Base-by-base conservation (phyloP, 2,113 vertebrate species). In the Eurypyga helias region DNA sequence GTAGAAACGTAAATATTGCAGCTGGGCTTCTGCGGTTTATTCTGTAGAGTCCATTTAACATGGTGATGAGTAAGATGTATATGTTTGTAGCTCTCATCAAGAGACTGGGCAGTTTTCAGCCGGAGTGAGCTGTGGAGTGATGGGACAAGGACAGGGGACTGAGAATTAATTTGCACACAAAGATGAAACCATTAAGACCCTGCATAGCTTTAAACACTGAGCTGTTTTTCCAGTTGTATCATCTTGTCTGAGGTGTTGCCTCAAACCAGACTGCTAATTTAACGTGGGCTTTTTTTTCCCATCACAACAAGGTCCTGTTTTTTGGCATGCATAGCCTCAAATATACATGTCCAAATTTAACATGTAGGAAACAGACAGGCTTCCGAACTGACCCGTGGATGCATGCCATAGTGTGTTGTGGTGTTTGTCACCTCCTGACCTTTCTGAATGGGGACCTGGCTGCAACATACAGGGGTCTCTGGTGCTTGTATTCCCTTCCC, bases 1-100 rank as follows among this genome's bases (percentile, higher is more conserved):
- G 45, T 57, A 76, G 48, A 65, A 93, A 87, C 26, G 23, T 61
- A 93, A 96, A 83, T 92, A 92, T 82, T 92, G 31, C 77, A 95
- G 49, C 86, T 93, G 62, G 62, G 41, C 84, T 80, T 87, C 75
- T 96, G 52, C 4, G 1, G 0, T 75, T 97, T 91, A 41, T 51
- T 85, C 73, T 76, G 55, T 52, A 49, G 69, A 83, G 83, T 72
- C 45, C 52, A 20, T 93, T 92, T 87, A 83, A 83, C 90, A 61
- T 52, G 46, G 86, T 86, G 75, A 78, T 64, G 80, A 90, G 90
- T 91, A 93, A 88, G 88, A 89, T 0, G 1, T 77, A 29, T 1
- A 0, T 58, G 43, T 83, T 94, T 86, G 73, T 55, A 7, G 0
- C 3, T 4, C 72, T 54, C 61, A 55, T 66, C 34, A n/a, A 52